These are phyloP conservation scores for Nansenia antarctica DNA, from an alignment of 2,113 vertebrate species.

Conservation along the genomic window DNA sequence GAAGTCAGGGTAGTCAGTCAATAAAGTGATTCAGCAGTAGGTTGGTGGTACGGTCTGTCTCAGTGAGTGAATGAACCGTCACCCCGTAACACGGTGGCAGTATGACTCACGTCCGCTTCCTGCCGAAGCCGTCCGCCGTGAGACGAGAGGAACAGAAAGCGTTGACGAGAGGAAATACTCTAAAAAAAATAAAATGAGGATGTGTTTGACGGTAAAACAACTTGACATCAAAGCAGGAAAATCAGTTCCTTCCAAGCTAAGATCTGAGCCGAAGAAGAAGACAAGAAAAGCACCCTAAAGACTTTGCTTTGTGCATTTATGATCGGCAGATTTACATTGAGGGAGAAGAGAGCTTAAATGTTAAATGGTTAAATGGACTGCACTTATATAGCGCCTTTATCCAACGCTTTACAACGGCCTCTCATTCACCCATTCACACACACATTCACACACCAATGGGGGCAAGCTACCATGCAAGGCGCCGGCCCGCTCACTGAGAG, in stretches of 20 bases:
- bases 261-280: constrained; percentile 14
- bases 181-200: constrained; percentile 32
- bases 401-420: too few species aligned
- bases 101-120: constrained; percentile 65
- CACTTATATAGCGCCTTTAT: too few species aligned
- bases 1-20: background rate
- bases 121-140: constrained; percentile 31
- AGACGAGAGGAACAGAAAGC: constrained; percentile 1
- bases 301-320: background rate
- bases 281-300: background rate
- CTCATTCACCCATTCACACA: too few species aligned
- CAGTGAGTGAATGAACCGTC: constrained; percentile 32
- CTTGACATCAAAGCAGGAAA: constrained; percentile 54
- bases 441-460: too few species aligned
- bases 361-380: too few species aligned
- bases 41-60: background rate
- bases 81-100: constrained; percentile 28
- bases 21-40: constrained; percentile 18
- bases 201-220: constrained; percentile 36
- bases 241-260: constrained; percentile 5
- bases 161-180: constrained; percentile 21
- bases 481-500: too few species aligned
- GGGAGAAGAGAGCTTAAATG: background rate
- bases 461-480: too few species aligned
- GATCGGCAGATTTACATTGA: background rate